Percentiles rank a stretch among this genome's conserved stretches.
Conservation (phyloP, 1,140 invertebrate genomes). For the Aleiodes sp. region DNA sequence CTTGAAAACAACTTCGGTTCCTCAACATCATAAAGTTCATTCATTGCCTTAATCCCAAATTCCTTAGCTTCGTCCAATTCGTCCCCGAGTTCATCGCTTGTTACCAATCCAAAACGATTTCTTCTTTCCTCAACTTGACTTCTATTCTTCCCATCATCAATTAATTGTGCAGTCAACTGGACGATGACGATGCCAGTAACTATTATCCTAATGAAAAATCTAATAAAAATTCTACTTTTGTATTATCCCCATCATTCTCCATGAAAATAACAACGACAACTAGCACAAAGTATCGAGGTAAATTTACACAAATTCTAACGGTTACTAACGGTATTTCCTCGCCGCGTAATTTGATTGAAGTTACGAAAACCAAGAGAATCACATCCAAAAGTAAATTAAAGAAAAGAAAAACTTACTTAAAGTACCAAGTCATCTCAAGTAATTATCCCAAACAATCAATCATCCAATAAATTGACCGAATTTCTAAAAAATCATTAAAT, state of each 20-base stretch:
- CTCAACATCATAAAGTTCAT: constrained; percentile 71
- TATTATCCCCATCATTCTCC: background rate
- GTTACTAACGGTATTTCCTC: constrained; percentile 11
- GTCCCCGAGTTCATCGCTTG: constrained; percentile 21
- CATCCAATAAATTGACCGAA: background rate
- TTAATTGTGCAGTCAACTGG: background rate
- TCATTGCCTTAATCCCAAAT: constrained; percentile 74
- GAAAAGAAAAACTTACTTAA: constrained; percentile 5
- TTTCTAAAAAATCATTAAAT: background rate
- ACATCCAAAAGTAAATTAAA: background rate
- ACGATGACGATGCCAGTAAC: background rate
- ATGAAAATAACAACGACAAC: background rate
- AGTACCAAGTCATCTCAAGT: background rate
- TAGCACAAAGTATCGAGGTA: background rate
- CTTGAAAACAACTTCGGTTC: constrained; percentile 73
- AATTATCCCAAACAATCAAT: background rate
- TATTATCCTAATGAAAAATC: background rate
- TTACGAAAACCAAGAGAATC: background rate
- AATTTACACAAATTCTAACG: background rate
- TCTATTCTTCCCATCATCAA: background rate
- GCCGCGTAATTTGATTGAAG: background rate
- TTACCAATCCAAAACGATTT: background rate
- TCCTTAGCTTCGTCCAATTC: constrained; percentile 72
- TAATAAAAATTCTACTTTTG: background rate
- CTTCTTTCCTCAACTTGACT: background rate